Base-by-base conservation (phyloP, 2,888 invertebrate species). In the Chalcis sispes region DNA sequence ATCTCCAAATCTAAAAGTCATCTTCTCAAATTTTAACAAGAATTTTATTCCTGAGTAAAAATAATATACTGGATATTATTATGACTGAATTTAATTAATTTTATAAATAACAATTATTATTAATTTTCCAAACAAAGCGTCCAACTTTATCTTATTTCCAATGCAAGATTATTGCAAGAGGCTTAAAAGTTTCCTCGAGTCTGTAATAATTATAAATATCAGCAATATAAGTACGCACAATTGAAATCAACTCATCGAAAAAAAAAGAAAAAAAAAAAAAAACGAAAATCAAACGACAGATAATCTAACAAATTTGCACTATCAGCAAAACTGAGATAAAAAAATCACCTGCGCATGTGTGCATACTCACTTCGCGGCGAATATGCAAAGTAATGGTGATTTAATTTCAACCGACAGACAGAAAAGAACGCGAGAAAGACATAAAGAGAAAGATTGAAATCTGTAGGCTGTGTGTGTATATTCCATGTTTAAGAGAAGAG, bases 401-500 rank as follows among this genome's bases (percentile, higher is more conserved):
- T 78, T 78, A 78, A 78, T 75, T 75, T 73, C 50, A 36, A 62
- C 52, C 1, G 54, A 13, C 1, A 61, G 42, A n/a, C 15, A 27
- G 52, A 42, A 29, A 48, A 27, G 64, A 75, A 75, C 40, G 70
- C 46, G 58, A 66, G 54, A 70, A 64, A 69, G 67, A 77, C 52
- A 69, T 75, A 67, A 69, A 77, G 75, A 62, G 65, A 69, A 58
- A 75, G 78, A 78, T 78, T 72, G 78, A 66, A 65, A 78, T 78
- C 75, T 78, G n/a, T n/a, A n/a, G n/a, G n/a, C n/a, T n/a, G n/a
- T n/a, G n/a, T n/a, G n/a, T n/a, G n/a, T n/a, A n/a, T n/a, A n/a
- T n/a, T n/a, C n/a, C n/a, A n/a, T n/a, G n/a, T n/a, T n/a, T n/a
- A n/a, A n/a, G n/a, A n/a, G n/a, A n/a, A n/a, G n/a, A n/a, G 59